A percentile compares a stretch with the other conserved stretches of the same genome.
Evolutionary conservation across 2,113 vertebrate species (phyloP).

Genomic region (Synodontis membranacea): DNA sequence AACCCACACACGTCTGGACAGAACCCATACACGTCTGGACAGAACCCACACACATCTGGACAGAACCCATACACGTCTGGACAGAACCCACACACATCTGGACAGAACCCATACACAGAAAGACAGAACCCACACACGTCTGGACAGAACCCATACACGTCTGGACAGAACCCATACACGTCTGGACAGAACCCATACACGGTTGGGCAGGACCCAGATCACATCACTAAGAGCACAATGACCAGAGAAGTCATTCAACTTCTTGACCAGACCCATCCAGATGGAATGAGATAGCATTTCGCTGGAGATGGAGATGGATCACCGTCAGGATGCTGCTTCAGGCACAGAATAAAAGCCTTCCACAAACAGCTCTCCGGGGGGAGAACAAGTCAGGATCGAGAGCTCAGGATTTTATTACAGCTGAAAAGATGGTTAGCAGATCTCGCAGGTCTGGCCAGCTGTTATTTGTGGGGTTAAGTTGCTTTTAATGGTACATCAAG

Average conservation of each 20-base stretch:
- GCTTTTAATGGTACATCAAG: neutral
- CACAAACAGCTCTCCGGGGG: neutral
- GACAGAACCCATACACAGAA: neutral
- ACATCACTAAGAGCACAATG: constrained; percentile 15
- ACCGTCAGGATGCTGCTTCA: neutral
- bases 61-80: neutral
- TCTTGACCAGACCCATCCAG: neutral
- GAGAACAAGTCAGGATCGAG: constrained; percentile 1
- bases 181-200: neutral
- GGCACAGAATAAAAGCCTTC: constrained; percentile 4
- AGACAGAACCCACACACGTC: neutral
- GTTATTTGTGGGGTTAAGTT: constrained; percentile 24
- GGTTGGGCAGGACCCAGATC: neutral
- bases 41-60: neutral
- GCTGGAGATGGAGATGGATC: constrained; percentile 13
- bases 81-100: neutral
- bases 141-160: no score
- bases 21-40: neutral
- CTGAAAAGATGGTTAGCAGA: constrained; percentile 25
- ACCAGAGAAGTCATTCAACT: neutral
- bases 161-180: neutral
- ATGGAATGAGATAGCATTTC: constrained; percentile 3
- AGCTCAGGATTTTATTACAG: constrained; percentile 11
- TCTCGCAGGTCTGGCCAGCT: neutral
- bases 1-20: neutral